These are phyloP conservation scores for Baryphthengus martii DNA, from an alignment of 2,113 vertebrate species.

Conservation along the genomic window DNA sequence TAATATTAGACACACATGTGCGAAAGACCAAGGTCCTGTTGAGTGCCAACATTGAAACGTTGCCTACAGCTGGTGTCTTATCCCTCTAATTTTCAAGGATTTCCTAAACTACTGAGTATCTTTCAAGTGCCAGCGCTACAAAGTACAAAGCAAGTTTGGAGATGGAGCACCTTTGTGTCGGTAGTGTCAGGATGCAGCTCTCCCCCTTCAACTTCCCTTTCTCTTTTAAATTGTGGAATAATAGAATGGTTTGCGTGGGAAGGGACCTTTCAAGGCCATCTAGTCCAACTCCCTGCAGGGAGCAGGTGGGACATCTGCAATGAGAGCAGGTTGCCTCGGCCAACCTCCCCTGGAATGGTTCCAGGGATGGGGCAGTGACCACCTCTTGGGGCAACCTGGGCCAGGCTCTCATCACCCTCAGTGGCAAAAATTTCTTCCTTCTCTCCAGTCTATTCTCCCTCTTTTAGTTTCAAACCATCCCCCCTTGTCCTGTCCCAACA, in stretches of 20 bases:
- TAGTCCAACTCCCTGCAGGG: neutral
- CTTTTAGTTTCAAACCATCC: neutral
- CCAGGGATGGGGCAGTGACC: neutral
- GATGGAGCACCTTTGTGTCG: neutral
- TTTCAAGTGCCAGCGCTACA: neutral
- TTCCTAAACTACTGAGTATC: neutral
- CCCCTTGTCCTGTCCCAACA: neutral
- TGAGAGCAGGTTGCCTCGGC: neutral
- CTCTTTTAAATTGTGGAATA: neutral
- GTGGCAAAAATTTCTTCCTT: neutral
- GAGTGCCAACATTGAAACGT: neutral
- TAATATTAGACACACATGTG: neutral
- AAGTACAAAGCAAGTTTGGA: neutral
- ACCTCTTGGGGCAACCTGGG: neutral
- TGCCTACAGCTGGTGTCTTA: neutral
- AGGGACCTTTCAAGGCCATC: neutral
- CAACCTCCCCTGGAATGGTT: neutral
- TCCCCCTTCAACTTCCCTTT: neutral
- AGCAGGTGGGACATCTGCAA: neutral
- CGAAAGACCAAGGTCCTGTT: neutral
- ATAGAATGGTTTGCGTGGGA: neutral
- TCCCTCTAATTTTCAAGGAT: neutral
- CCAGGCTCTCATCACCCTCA: neutral
- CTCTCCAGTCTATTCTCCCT: neutral
- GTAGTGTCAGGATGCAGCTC: neutral